These are phyloP conservation scores for Scytalopus superciliaris DNA, from an alignment of 2,113 vertebrate genomes.

Conservation along the genomic window DNA sequence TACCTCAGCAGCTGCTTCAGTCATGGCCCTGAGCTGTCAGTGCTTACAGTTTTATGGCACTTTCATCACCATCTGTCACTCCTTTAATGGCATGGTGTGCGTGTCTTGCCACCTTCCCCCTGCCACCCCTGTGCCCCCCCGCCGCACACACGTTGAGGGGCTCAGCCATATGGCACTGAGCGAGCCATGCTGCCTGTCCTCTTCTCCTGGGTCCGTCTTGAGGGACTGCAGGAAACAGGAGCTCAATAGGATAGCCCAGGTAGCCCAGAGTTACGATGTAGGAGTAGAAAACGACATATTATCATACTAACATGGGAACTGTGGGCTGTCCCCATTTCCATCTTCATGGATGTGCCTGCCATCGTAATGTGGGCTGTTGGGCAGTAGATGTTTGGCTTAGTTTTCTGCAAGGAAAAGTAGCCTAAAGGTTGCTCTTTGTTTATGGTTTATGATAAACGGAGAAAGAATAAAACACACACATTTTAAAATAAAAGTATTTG, in stretches of 20 bases:
- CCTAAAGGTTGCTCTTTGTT: background rate
- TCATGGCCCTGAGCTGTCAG: background rate
- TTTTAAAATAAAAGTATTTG: constrained; percentile 19
- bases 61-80: constrained; percentile 64
- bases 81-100: background rate
- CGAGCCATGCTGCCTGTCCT: accelerated
- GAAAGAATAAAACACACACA: background rate
- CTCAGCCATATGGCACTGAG: background rate
- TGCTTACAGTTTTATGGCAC: constrained; percentile 40
- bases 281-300: background rate
- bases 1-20: constrained; percentile 54
- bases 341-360: background rate
- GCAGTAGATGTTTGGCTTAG: background rate
- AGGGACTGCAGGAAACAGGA: background rate
- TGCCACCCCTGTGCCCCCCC: background rate
- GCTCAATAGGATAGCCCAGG: background rate
- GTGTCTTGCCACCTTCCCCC: background rate
- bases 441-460: background rate
- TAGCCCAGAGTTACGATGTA: background rate
- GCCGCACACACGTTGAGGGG: background rate
- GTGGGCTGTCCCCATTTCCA: background rate
- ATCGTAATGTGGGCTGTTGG: background rate
- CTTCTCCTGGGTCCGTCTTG: background rate
- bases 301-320: accelerated
- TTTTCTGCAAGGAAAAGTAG: background rate